Conservation (phyloP, 2,113 vertebrate species). For the Etheostoma cragini region DNA sequence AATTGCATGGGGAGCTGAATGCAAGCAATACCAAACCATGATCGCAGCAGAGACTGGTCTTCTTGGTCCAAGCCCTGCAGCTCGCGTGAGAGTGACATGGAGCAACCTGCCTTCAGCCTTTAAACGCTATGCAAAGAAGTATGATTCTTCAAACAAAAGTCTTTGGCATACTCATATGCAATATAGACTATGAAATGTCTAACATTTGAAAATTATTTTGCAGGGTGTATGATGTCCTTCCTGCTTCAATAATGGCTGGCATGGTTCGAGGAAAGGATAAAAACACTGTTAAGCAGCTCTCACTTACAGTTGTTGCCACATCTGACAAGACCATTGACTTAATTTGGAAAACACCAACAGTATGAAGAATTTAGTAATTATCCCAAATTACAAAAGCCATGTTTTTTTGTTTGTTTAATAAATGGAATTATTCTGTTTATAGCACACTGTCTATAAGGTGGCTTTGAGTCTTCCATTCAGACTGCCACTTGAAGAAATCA, state of each 20-base stretch:
- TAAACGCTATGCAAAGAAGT: conserved; percentile 71
- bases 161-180: not conserved
- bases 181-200: not conserved
- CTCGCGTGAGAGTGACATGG: conserved; percentile 80
- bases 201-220: conserved; percentile 15
- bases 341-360: conserved; percentile 81
- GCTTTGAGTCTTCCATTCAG: conserved; percentile 78
- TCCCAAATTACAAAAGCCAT: not conserved
- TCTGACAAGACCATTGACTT: conserved; percentile 75
- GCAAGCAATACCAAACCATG: conserved; percentile 77
- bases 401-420: not conserved
- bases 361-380: conserved; percentile 52
- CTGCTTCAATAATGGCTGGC: conserved; percentile 63
- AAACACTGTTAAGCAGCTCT: conserved; percentile 79
- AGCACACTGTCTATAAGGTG: conserved; percentile 81
- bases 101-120: conserved; percentile 69
- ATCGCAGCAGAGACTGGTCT: conserved; percentile 82
- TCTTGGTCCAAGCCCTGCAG: conserved; percentile 78
- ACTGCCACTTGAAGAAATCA: conserved; percentile 76
- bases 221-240: conserved; percentile 78
- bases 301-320: conserved; percentile 72
- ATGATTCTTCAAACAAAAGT: conserved; percentile 11
- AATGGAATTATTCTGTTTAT: conserved; percentile 38
- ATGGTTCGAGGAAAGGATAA: conserved; percentile 58
- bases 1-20: conserved; percentile 82